Conservation (phyloP, 2,113 vertebrate genomes). For the Colinus virginianus region DNA sequence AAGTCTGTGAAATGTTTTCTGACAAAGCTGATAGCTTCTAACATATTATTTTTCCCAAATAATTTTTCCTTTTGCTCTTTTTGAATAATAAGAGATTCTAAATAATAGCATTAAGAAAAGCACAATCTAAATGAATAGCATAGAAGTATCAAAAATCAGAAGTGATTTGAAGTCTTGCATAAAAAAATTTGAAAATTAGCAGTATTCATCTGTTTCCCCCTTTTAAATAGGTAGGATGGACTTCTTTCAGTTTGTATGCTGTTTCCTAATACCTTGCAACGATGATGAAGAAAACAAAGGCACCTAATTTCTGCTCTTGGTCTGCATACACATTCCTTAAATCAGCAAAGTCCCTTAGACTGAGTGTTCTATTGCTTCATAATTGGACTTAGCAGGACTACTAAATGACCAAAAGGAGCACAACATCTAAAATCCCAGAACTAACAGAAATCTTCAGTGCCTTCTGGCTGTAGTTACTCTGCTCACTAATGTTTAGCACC, state of each 20-base stretch:
- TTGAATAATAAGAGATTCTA: not conserved
- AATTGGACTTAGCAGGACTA: not conserved
- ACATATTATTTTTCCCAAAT: not conserved
- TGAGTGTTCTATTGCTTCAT: not conserved
- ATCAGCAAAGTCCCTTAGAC: not conserved
- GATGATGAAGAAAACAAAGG: slow-evolving; percentile 5
- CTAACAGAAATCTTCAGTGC: not conserved
- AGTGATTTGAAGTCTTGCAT: not conserved
- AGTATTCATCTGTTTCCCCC: not conserved
- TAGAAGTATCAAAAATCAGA: not conserved
- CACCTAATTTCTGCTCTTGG: not conserved
- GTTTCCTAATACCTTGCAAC: not conserved
- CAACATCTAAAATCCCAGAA: not conserved
- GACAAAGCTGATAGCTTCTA: slow-evolving; percentile 7
- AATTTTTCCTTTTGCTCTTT: not conserved
- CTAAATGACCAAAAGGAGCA: not conserved
- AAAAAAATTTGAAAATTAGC: not conserved
- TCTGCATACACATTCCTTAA: not conserved
- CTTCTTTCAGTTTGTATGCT: not conserved
- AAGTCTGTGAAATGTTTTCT: slow-evolving; percentile 3
- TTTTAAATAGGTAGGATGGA: not conserved
- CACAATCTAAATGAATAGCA: not conserved
- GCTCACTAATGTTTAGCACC: not conserved
- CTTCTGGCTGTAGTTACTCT: not conserved
- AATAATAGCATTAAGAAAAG: not conserved